Evolutionary conservation across 2,888 invertebrate genomes (phyloP).

Genomic region (Mystacides longicornis): DNA sequence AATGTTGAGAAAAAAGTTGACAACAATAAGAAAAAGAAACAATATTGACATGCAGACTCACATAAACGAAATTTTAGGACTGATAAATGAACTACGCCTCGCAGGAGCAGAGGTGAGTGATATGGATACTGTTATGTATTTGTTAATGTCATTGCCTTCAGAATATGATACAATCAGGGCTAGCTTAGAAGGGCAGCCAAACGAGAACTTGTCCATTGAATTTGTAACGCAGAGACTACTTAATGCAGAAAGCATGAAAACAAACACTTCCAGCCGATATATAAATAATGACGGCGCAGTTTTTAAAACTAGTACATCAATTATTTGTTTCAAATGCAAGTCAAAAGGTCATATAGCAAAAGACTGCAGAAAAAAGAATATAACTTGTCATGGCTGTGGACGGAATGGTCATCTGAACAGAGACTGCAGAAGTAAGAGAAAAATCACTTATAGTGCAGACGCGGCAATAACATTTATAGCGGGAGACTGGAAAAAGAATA

Average conservation of each 20-base stretch:
- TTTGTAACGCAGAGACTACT: neutral
- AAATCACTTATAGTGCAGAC: neutral
- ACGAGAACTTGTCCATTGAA: neutral
- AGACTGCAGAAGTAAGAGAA: neutral
- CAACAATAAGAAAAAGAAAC: neutral
- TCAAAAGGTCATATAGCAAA: neutral
- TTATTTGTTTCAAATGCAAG: neutral
- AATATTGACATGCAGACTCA: neutral
- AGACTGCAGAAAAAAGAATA: neutral
- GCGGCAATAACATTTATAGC: neutral
- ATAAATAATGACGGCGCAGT: neutral
- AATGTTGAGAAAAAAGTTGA: neutral
- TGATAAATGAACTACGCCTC: neutral
- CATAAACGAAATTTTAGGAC: neutral
- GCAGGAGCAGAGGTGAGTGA: neutral
- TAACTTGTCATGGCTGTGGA: neutral
- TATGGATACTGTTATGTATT: neutral
- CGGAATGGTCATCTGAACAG: neutral
- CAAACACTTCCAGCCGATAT: too few species aligned
- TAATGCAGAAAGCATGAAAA: neutral
- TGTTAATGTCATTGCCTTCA: neutral
- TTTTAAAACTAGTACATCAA: neutral
- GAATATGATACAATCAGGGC: neutral
- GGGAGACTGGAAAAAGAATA: neutral
- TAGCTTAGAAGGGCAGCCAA: neutral